These are phyloP conservation scores for Eueremaeus valkanovi DNA, from an alignment of 2,888 invertebrate species.

Conservation along the genomic window DNA sequence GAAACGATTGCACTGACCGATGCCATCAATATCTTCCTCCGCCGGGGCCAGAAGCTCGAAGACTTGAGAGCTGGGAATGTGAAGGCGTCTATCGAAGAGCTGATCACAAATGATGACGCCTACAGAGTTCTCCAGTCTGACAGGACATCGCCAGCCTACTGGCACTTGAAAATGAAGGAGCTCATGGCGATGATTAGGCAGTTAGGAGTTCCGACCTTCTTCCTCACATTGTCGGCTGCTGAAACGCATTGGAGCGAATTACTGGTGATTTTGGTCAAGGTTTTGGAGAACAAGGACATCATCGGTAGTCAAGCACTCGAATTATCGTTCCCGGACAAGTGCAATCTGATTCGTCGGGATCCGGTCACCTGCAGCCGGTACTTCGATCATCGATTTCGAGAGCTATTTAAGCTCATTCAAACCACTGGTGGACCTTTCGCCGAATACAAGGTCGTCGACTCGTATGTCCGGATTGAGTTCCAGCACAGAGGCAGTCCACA, in stretches of 20 bases:
- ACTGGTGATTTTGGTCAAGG: conserved; percentile 43
- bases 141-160: conserved; percentile 46
- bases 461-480: conserved; percentile 14
- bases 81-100: not conserved
- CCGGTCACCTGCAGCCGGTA: conserved; percentile 7
- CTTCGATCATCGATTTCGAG: conserved; percentile 11
- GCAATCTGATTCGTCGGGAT: conserved; percentile 43
- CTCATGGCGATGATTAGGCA: conserved; percentile 47
- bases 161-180: conserved; percentile 45
- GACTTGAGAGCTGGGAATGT: not conserved
- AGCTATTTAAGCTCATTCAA: not conserved
- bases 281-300: conserved; percentile 39
- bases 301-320: not conserved
- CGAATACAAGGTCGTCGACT: not conserved
- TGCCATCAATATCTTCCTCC: not conserved
- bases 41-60: not conserved
- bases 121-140: conserved; percentile 7
- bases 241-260: conserved; percentile 48
- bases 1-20: not conserved
- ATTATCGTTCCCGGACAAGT: not conserved
- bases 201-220: conserved; percentile 47
- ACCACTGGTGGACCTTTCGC: conserved; percentile 26
- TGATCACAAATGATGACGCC: not conserved
- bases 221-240: conserved; percentile 47
- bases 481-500: conserved; percentile 44